Base-by-base conservation (phyloP, 2,888 invertebrate genomes). In the Acrobasis repandana region DNA sequence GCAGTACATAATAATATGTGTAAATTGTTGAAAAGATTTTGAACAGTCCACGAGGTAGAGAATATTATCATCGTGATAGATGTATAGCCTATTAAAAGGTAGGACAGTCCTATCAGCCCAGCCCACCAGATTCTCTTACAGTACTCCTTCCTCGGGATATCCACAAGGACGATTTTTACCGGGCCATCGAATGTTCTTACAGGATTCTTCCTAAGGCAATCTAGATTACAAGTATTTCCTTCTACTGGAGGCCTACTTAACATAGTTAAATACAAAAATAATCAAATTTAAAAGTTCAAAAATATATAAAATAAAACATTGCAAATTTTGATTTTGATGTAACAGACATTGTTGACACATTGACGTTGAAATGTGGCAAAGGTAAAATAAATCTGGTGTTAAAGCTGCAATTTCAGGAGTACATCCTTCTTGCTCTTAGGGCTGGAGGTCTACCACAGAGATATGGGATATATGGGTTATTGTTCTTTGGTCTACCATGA, bases 111-210 rank as follows among this genome's bases (percentile, higher is more conserved):
- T 11, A 86, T 62, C 4, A 75, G 51, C 0, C 75, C 79, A 4
- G 84, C 74, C 6, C 70, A 67, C 58, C 74, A 73, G 47, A 62
- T 62, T 51, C 73, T 77, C 10, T 64, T 65, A 3, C 51, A 34
- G 63, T 83, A 79, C 4, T 75, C 66, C 3, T 57, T 61, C 46
- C 64, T 61, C 0, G 79, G 69, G 2, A 79, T 73, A 15, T 87
- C 82, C 2, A 88, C 74, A n/a, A 87, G 65, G 48, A 85, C 65
- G 56, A 88, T 83, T 68, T 80, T 86, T 15, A 88, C 85, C 0
- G 85, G 85, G 5, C 88, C 87, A 4, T 82, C 72, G 50, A 83
- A 86, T 63, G 85, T 84, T 20, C 65, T 64, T 0, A 68, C 64
- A 0, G 61, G 71, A 18, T 64, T 59, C 1, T 69, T 65, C 9